Conservation (phyloP, 2,113 vertebrate species). For the Balaeniceps rex region DNA sequence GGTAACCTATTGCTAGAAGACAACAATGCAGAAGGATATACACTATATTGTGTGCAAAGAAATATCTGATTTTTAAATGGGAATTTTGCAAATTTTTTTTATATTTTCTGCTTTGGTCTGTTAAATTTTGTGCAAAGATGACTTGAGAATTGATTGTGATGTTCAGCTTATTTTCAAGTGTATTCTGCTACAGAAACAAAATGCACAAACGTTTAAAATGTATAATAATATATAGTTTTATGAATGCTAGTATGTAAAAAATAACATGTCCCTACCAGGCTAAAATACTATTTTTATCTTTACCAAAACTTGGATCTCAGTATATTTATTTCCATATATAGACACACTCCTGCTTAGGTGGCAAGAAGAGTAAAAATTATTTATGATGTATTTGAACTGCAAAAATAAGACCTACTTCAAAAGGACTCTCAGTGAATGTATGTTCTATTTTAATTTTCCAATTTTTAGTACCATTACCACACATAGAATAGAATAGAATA, state of each 20-base stretch:
- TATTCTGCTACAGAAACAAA: not conserved
- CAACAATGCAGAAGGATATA: not conserved
- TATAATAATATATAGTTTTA: not conserved
- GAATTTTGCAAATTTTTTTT: not conserved
- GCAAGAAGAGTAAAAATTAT: slow-evolving; percentile 4
- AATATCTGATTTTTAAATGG: not conserved
- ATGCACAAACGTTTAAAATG: not conserved
- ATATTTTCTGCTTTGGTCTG: not conserved
- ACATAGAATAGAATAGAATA: not conserved
- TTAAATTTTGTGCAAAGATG: not conserved
- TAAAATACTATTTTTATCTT: not conserved
- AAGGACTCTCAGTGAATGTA: not conserved
- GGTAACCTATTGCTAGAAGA: not conserved
- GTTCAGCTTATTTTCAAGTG: not conserved
- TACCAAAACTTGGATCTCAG: not conserved
- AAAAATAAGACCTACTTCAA: not conserved
- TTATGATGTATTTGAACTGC: slow-evolving; percentile 9
- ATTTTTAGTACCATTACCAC: not conserved
- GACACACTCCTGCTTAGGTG: not conserved
- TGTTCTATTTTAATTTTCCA: not conserved
- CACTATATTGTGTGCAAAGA: not conserved
- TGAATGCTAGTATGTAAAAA: slow-evolving; percentile 12
- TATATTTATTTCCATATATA: not conserved
- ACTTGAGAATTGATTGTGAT: not conserved
- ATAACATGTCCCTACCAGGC: not conserved